phyloP scores from a whole-genome alignment of 1,140 invertebrate species.

The Macrostomum lignano region DNA sequence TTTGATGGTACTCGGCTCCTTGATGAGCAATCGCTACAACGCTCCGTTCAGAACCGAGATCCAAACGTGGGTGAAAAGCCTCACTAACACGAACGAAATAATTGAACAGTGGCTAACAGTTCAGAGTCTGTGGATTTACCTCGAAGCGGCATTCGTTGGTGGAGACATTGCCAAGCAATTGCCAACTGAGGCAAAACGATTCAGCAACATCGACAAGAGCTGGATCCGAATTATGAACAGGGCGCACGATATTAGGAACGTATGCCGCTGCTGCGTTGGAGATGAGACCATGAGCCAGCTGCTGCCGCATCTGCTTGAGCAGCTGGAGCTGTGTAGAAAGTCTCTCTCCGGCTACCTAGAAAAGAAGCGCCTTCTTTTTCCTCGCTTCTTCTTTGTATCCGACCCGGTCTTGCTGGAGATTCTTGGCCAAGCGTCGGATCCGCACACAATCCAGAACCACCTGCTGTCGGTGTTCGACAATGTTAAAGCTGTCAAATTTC shows the following conservation, averaged over 20 bases:
- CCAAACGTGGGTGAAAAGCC: slow-evolving; percentile 67
- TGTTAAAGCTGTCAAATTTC: slow-evolving; percentile 62
- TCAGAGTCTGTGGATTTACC: slow-evolving; percentile 90
- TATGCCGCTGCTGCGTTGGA: slow-evolving; percentile 73
- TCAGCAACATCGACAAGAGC: slow-evolving; percentile 82
- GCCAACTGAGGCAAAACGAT: slow-evolving; percentile 40
- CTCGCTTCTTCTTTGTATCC: slow-evolving; percentile 88
- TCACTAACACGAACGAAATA: slow-evolving; percentile 83
- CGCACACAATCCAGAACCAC: slow-evolving; percentile 84
- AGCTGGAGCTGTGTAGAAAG: slow-evolving; percentile 79
- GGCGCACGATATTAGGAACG: slow-evolving; percentile 68
- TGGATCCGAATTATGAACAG: slow-evolving; percentile 91
- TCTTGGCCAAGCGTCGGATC: slow-evolving; percentile 75
- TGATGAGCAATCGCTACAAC: slow-evolving; percentile 76
- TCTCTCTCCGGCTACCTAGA: slow-evolving; percentile 79
- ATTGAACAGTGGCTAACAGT: slow-evolving; percentile 76
- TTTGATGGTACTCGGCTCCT: slow-evolving; percentile 65
- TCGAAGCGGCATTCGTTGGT: slow-evolving; percentile 90
- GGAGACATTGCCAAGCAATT: slow-evolving; percentile 89
- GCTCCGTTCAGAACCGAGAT: slow-evolving; percentile 87
- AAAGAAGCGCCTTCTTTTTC: slow-evolving; percentile 76
- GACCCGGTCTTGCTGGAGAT: slow-evolving; percentile 80
- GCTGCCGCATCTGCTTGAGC: slow-evolving; percentile 73
- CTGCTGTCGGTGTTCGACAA: slow-evolving; percentile 81
- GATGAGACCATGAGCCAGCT: slow-evolving; percentile 69